A percentile compares a stretch with the other conserved stretches of the same genome.
Evolutionary conservation across 2,888 invertebrate species (phyloP).

Genomic region (Tiliacea citrago): DNA sequence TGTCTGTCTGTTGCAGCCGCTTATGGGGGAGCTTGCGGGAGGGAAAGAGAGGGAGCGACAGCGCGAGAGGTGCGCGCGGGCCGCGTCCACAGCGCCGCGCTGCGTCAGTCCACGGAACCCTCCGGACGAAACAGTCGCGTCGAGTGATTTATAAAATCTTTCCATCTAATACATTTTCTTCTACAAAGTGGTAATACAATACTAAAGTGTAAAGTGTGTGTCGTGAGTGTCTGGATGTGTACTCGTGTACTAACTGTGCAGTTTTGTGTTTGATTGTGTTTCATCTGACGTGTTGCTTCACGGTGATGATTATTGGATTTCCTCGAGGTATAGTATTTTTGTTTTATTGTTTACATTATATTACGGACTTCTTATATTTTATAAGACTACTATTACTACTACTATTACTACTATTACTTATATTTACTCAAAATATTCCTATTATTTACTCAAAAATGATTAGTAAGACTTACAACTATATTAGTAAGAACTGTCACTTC

Average conservation of each 20-base stretch:
- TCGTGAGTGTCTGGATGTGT: slow-evolving; percentile 49
- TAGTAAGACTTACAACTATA: no score
- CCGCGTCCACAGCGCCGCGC: slow-evolving; percentile 66
- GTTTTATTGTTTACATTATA: slow-evolving; percentile 50
- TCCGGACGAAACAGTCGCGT: slow-evolving; percentile 62
- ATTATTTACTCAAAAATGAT: no score
- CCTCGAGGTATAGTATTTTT: slow-evolving; percentile 61
- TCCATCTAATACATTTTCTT: background rate
- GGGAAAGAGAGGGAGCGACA: slow-evolving; percentile 39
- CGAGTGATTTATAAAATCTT: slow-evolving; percentile 7
- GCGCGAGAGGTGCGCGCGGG: slow-evolving; percentile 65
- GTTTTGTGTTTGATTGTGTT: slow-evolving; percentile 54
- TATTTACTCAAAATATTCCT: no score
- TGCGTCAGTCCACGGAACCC: slow-evolving; percentile 76
- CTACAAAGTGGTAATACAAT: slow-evolving; percentile 12
- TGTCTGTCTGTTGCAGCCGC: slow-evolving; percentile 69
- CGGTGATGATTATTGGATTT: slow-evolving; percentile 63
- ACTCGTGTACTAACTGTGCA: slow-evolving; percentile 50
- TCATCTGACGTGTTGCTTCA: slow-evolving; percentile 51
- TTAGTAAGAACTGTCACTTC: no score
- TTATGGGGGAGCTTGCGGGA: background rate
- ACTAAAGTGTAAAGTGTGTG: slow-evolving; percentile 52
- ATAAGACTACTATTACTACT: no score
- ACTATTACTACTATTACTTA: no score
- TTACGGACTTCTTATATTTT: background rate